Conservation (phyloP, 2,797 vertebrate species). For the Chelonia mydas region DNA sequence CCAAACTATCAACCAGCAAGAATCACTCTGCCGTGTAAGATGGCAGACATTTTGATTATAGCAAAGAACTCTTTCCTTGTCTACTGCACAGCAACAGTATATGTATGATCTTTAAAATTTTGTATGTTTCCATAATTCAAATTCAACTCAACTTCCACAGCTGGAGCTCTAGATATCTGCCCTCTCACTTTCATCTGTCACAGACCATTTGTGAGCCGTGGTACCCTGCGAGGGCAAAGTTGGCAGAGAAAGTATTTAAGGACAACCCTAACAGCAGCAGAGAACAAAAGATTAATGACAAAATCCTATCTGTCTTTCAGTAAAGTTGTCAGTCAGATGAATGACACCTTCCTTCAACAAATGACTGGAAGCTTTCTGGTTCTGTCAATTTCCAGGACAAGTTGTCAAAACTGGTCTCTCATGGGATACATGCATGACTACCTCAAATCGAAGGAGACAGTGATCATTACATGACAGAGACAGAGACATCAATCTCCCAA, state of each 20-base stretch:
- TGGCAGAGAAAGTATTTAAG: background rate
- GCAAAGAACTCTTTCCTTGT: background rate
- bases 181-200: background rate
- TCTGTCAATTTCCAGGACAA: background rate
- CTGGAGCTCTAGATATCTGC: background rate
- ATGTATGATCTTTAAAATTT: background rate
- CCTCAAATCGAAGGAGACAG: background rate
- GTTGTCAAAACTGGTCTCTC: background rate
- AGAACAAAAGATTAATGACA: background rate
- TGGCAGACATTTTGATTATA: background rate
- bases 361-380: background rate
- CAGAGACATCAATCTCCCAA: fast-evolving
- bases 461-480: background rate
- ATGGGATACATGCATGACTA: background rate
- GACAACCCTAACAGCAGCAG: background rate
- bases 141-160: background rate
- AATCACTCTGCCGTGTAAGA: background rate
- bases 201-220: background rate
- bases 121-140: background rate
- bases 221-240: background rate
- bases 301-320: background rate
- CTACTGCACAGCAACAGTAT: background rate
- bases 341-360: background rate
- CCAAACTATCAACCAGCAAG: background rate
- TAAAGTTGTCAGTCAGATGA: background rate